Conservation (phyloP, 2,113 vertebrate species). For the Collichthys lucidus region DNA sequence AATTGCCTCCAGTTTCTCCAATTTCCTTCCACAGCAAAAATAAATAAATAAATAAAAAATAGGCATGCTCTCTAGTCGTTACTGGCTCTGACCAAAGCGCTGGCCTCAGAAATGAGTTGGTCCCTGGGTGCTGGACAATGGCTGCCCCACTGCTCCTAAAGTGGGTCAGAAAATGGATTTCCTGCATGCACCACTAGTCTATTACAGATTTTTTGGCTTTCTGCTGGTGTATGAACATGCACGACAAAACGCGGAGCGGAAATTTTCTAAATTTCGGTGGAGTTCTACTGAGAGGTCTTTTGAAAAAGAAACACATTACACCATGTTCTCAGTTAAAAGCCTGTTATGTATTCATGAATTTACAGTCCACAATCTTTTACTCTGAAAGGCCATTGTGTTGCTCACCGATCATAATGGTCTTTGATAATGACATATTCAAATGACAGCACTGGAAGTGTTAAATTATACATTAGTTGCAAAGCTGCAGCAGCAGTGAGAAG, state of each 20-base stretch:
- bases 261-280: not conserved
- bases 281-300: not conserved
- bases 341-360: not conserved
- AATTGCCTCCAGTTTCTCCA: constrained; percentile 13
- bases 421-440: not conserved
- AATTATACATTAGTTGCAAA: not conserved
- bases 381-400: not conserved
- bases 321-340: not conserved
- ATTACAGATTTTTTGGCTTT: constrained; percentile 10
- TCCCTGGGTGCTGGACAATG: not conserved
- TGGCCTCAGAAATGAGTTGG: constrained; percentile 7
- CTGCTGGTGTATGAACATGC: not conserved
- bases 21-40: constrained; percentile 15
- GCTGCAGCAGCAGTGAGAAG: not conserved
- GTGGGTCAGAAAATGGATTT: constrained; percentile 1
- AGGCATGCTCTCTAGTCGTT: not conserved
- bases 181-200: not conserved
- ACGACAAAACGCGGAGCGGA: not conserved
- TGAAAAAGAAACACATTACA: not conserved
- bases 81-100: constrained; percentile 11
- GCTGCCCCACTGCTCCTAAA: not conserved
- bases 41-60: not conserved
- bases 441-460: not conserved
- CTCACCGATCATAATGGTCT: not conserved
- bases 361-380: not conserved